These are phyloP conservation scores for Haliclona indistincta DNA, from an alignment of 37 sponge, comb jelly and placozoan genomes.

Conservation along the genomic window DNA sequence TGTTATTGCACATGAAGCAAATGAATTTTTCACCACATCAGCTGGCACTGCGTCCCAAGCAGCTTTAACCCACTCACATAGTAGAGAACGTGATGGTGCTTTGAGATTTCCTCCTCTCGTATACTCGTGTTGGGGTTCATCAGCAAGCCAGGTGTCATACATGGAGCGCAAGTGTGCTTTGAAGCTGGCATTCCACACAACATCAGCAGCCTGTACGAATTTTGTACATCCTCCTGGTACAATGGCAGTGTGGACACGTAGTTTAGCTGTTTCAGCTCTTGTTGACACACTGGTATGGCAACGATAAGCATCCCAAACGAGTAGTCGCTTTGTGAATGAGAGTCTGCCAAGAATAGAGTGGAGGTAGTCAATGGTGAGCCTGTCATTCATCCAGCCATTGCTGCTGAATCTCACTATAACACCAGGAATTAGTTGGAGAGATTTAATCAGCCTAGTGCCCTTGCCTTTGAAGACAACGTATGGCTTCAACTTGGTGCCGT, in stretches of 20 bases:
- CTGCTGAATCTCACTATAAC: too few species aligned
- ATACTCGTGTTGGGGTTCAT: background rate
- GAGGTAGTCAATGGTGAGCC: background rate
- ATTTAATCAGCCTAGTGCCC: background rate
- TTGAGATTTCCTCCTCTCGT: slow-evolving; percentile 17
- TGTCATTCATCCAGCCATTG: background rate
- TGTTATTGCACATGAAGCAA: slow-evolving; percentile 9
- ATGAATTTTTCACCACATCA: slow-evolving; percentile 14
- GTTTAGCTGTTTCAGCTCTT: background rate
- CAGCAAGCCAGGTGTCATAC: slow-evolving; percentile 13
- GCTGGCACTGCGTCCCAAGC: background rate
- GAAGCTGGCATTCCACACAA: background rate
- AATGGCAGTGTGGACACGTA: background rate
- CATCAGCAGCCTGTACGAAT: background rate
- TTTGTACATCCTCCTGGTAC: background rate
- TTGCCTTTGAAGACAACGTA: slow-evolving; percentile 54
- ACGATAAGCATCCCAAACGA: background rate
- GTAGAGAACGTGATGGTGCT: background rate
- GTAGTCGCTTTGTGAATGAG: background rate
- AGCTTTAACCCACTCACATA: background rate
- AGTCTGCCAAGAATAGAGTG: background rate
- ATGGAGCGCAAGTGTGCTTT: background rate
- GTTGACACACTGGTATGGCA: background rate
- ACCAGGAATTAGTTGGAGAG: too few species aligned
- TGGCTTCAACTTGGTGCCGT: slow-evolving; percentile 51